Evolutionary conservation across 2,113 vertebrate species (phyloP), one percentile per base, ranked within the genome.

Genomic region (Chelonoidis abingdonii): DNA sequence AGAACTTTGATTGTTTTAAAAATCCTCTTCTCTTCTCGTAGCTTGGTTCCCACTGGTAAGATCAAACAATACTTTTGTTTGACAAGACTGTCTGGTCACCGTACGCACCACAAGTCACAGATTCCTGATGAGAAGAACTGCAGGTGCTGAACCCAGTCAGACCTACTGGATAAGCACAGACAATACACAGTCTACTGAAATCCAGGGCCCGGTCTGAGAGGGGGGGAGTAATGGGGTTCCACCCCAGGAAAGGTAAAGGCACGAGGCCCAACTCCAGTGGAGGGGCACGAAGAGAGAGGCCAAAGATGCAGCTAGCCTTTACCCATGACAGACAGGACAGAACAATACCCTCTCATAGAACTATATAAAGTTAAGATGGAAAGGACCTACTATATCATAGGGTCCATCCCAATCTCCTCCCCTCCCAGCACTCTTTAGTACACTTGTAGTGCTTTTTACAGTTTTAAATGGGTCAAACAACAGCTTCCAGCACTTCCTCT

Each of bases 61-160:
- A 93, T 90, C 81, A 91, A 76, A 96, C 84, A 65, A 65, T n/a
- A n/a, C 16, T 16, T n/a, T 89, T 94, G 94, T 88, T 95, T 95
- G 38, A 89, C 89, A 54, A 41, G 13, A 0, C 6, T 54, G 49
- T 44, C 38, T 24, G 38, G 72, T 44, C 92, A 75, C 81, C 92
- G 87, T 72, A 94, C 80, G 2, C n/a, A 24, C 22, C 72, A 75
- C n/a, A 16, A 5, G 81, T 79, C 94, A 47, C 41, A 88, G 2
- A 3, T 25, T 85, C 81, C 57, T 85, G 44, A 93, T 85, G 84
- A 49, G 62, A 92, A 10, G 38, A 59, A 72, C 62, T 85, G 80
- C 75, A 95, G 89, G 86, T 93, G 89, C 57, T 80, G 94, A 88
- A 87, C 89, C 13, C 53, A 83, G 80, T 88, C 81, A 93, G 75